Percentiles rank a stretch among this genome's conserved stretches.
phyloP scores from a whole-genome alignment of 64 coral and sea anemone genomes.

The Acropora yongei region DNA sequence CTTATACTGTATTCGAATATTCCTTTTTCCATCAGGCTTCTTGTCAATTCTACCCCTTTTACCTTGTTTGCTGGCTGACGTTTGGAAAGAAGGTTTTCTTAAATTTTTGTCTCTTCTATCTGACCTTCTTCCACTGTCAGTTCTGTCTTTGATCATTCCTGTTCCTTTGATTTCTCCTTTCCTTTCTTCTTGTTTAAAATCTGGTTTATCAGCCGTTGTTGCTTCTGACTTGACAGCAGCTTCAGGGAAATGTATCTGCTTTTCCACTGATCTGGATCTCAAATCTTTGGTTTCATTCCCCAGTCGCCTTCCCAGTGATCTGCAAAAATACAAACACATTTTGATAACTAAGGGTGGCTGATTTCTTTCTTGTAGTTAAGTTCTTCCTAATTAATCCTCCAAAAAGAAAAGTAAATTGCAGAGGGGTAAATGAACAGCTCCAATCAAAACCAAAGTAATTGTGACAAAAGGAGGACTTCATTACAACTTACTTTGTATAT shows the following conservation, averaged over 20 bases:
- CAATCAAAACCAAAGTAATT: too few species aligned
- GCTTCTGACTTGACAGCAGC: background rate
- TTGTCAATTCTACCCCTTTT: background rate
- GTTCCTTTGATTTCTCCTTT: background rate
- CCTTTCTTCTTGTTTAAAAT: background rate
- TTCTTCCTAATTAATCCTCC: too few species aligned
- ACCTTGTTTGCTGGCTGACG: background rate
- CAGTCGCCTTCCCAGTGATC: constrained; percentile 1
- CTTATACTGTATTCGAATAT: background rate
- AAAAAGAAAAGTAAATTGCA: too few species aligned
- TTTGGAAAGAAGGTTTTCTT: background rate
- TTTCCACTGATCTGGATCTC: background rate
- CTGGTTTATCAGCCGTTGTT: background rate
- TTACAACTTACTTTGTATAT: too few species aligned
- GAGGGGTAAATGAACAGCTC: too few species aligned
- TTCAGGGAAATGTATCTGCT: background rate
- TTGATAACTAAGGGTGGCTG: too few species aligned
- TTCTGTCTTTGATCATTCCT: background rate
- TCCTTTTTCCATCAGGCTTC: background rate
- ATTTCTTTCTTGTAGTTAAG: too few species aligned
- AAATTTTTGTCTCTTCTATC: background rate
- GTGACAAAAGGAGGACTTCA: too few species aligned
- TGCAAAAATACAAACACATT: background rate
- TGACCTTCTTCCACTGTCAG: background rate
- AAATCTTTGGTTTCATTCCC: constrained; percentile 24